phyloP scores from a whole-genome alignment of 2,113 vertebrate genomes.

The Falco punctatus region DNA sequence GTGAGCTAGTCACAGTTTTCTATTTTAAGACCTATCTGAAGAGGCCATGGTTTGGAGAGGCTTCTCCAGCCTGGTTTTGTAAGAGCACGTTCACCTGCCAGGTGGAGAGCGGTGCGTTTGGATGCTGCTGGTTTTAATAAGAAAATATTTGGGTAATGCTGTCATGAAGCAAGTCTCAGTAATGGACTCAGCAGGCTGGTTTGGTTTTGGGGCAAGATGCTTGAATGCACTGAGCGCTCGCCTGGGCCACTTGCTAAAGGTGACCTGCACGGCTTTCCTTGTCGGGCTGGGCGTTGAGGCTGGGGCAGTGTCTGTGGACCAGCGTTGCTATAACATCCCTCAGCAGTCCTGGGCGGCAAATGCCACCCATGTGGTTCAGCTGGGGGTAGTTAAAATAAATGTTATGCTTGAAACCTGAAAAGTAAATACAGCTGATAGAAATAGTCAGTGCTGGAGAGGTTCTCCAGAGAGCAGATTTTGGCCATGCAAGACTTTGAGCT shows the following conservation, averaged over 20 bases:
- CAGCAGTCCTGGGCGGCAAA: background rate
- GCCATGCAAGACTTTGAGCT: background rate
- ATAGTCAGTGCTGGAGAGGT: background rate
- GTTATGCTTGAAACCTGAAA: background rate
- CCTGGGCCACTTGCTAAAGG: background rate
- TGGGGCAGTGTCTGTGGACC: fast-evolving
- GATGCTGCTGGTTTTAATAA: background rate
- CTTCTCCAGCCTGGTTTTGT: background rate
- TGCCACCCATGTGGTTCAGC: background rate
- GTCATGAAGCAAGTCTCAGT: background rate
- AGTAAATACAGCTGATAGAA: background rate
- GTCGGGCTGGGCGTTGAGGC: too few species aligned
- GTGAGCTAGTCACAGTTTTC: background rate
- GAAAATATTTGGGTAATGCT: conserved; percentile 24
- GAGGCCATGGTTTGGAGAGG: background rate
- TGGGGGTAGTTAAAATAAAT: background rate
- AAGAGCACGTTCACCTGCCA: background rate
- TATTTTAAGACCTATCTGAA: background rate
- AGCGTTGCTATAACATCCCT: background rate
- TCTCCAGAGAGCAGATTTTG: background rate
- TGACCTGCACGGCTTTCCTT: too few species aligned
- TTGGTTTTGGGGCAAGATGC: background rate
- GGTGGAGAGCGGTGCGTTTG: background rate
- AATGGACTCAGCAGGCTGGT: background rate
- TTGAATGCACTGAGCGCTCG: background rate